These are phyloP conservation scores for Gorilla gorilla DNA, from an alignment of 2,113 vertebrate species.

Conservation along the genomic window DNA sequence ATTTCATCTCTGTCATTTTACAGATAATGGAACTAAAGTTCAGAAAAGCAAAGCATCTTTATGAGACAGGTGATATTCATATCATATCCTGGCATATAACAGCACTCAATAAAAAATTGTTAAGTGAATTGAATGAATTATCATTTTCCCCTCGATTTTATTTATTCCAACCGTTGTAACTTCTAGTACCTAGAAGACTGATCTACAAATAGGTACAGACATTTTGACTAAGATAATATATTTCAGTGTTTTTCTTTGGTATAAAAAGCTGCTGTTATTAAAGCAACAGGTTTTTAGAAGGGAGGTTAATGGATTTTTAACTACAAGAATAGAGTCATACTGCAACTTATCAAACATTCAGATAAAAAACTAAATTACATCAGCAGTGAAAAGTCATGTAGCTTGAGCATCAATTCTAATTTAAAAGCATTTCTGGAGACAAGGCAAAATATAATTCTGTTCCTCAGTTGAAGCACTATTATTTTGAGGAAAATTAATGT, in stretches of 20 bases:
- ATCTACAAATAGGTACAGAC: not conserved
- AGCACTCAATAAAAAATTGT: not conserved
- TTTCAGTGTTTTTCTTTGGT: not conserved
- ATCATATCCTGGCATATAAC: not conserved
- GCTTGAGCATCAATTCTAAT: constrained; percentile 84
- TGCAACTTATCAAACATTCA: constrained; percentile 77
- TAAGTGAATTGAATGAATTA: not conserved
- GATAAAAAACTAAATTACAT: constrained; percentile 82
- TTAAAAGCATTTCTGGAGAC: constrained; percentile 84
- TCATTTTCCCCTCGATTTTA: not conserved
- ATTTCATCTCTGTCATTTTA: not conserved
- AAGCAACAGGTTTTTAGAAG: not conserved
- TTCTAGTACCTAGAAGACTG: not conserved
- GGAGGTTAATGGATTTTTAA: constrained; percentile 62
- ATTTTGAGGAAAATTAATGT: constrained; percentile 89
- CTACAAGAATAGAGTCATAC: constrained; percentile 6
- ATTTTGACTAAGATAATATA: constrained; percentile 3
- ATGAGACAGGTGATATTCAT: not conserved
- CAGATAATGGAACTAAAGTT: not conserved
- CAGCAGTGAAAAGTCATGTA: constrained; percentile 80
- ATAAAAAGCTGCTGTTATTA: constrained; percentile 13
- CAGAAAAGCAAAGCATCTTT: not conserved
- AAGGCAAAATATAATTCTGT: constrained; percentile 83
- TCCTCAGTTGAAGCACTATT: constrained; percentile 74
- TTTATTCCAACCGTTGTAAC: not conserved